Conservation (phyloP, 1,140 invertebrate genomes). For the Drosophila melanica region DNA sequence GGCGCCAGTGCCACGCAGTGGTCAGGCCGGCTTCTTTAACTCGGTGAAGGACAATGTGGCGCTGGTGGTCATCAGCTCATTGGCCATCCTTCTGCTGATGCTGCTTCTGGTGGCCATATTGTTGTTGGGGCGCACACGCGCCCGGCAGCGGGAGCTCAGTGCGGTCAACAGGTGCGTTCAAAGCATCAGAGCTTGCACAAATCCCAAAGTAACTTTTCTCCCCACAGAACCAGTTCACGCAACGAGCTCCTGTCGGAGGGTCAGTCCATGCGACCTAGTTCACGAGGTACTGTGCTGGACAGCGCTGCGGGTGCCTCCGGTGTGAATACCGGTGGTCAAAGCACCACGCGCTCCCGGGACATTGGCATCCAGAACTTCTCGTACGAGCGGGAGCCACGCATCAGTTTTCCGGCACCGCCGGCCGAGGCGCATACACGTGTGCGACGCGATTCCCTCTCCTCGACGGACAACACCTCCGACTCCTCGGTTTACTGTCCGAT, state of each 20-base stretch:
- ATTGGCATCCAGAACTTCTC: constrained; percentile 71
- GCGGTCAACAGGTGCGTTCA: constrained; percentile 59
- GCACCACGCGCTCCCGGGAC: constrained; percentile 59
- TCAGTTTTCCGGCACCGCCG: constrained; percentile 69
- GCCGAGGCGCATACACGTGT: constrained; percentile 33
- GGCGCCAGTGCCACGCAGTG: constrained; percentile 86
- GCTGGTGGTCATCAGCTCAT: constrained; percentile 83
- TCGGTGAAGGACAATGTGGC: constrained; percentile 84
- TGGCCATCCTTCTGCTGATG: constrained; percentile 87
- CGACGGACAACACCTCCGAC: constrained; percentile 80
- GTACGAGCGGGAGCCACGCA: constrained; percentile 73
- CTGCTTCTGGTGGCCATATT: constrained; percentile 87
- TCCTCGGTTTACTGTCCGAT: constrained; percentile 83
- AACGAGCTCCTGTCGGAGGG: constrained; percentile 76
- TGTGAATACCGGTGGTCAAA: constrained; percentile 45
- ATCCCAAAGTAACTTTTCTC: background rate
- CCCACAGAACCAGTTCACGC: constrained; percentile 66
- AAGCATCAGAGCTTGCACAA: background rate
- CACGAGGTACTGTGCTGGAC: constrained; percentile 55
- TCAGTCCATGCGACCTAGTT: constrained; percentile 69
- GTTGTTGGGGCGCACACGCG: constrained; percentile 86
- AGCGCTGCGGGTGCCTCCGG: constrained; percentile 23
- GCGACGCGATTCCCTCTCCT: constrained; percentile 70
- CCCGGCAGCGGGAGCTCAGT: constrained; percentile 84
- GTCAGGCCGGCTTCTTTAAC: constrained; percentile 87